Conservation (phyloP, 2,888 invertebrate species). For the Rapana venosa region DNA sequence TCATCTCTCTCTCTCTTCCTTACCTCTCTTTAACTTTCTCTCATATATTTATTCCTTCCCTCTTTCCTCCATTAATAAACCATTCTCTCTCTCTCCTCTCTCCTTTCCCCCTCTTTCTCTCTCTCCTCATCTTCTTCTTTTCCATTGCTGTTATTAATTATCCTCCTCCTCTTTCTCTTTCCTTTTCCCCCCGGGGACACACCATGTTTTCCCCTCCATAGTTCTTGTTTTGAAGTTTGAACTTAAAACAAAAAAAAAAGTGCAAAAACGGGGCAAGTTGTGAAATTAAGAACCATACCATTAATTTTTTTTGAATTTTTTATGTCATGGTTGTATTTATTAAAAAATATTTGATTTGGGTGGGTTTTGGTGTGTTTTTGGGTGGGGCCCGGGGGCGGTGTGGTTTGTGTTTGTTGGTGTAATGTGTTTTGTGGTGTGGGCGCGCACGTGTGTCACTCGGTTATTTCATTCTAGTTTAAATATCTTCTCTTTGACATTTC, state of each 20-base stretch:
- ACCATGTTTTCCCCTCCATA: background rate
- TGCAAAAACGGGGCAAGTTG: background rate
- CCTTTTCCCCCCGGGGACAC: background rate
- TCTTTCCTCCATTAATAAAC: no score
- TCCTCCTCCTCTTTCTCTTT: background rate
- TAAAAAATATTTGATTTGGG: background rate
- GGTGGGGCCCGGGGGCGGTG: no score
- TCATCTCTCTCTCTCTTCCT: background rate
- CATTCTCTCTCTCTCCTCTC: background rate
- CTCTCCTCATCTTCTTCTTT: slow-evolving; percentile 35
- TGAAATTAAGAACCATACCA: no score
- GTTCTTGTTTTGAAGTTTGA: background rate
- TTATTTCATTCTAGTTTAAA: no score
- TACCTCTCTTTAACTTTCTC: background rate
- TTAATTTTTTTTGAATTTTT: no score
- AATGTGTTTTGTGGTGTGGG: no score
- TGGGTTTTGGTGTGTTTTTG: no score
- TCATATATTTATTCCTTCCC: no score
- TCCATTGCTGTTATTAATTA: background rate
- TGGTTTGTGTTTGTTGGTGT: no score
- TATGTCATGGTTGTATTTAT: background rate
- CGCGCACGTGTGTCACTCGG: no score
- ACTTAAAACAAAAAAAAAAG: background rate
- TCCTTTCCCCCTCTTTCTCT: background rate
- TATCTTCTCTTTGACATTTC: no score